Percentiles rank a stretch among this genome's conserved stretches.
These are phyloP conservation scores for Chelmon rostratus DNA, from an alignment of 2,797 vertebrate genomes.

Conservation along the genomic window DNA sequence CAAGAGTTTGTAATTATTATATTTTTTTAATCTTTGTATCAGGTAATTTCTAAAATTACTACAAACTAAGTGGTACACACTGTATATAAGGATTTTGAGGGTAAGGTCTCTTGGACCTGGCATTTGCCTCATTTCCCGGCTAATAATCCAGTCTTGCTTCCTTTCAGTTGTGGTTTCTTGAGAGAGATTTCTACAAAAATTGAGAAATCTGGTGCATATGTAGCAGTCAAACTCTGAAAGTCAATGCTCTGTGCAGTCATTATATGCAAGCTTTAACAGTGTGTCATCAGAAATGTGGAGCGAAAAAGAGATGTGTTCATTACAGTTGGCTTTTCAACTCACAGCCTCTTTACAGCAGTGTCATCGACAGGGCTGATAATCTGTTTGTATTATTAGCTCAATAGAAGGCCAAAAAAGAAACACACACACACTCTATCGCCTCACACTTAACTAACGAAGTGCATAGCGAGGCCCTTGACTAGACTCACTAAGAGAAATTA, in stretches of 20 bases:
- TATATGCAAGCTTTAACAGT: neutral
- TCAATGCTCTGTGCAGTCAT: neutral
- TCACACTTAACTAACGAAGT: conserved; percentile 31
- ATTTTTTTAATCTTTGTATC: too few species aligned
- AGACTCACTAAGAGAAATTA: conserved; percentile 52
- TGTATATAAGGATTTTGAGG: too few species aligned
- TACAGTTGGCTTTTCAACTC: neutral
- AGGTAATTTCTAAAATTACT: too few species aligned
- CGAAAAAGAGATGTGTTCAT: neutral
- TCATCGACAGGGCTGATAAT: conserved; percentile 13
- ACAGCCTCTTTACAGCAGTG: neutral
- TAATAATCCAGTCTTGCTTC: too few species aligned
- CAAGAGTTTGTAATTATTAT: too few species aligned
- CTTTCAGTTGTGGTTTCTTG: too few species aligned
- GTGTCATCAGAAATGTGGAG: neutral
- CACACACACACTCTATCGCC: neutral
- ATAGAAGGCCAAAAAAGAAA: neutral
- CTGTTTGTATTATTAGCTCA: conserved; percentile 33
- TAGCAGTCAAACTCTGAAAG: neutral
- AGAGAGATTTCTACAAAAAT: neutral
- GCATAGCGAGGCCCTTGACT: conserved; percentile 35
- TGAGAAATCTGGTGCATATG: neutral
- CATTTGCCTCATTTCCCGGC: too few species aligned
- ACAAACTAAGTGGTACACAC: too few species aligned
- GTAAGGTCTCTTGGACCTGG: too few species aligned